Percentiles rank a stretch among this genome's conserved stretches.
Conservation (phyloP, 2,113 vertebrate genomes). For the Callorhinus ursinus region DNA sequence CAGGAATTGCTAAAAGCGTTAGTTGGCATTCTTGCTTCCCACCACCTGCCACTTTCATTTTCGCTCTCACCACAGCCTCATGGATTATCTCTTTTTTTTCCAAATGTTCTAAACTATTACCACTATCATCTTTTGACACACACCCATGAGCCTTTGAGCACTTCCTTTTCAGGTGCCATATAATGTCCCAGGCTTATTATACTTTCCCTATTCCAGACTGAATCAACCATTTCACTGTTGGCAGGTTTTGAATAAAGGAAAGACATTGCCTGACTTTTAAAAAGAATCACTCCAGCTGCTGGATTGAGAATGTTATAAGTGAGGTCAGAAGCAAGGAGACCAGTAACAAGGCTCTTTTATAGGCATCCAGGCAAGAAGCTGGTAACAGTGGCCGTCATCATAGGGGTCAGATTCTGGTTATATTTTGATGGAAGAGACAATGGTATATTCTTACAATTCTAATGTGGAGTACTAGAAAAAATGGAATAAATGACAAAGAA, state of each 20-base stretch:
- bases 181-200: background rate
- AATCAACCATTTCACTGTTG: background rate
- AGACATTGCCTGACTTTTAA: background rate
- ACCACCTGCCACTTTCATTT: background rate
- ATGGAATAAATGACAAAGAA: background rate
- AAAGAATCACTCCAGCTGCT: background rate
- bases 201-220: background rate
- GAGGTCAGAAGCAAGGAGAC: background rate
- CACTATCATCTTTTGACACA: background rate
- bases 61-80: background rate
- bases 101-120: background rate
- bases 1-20: background rate
- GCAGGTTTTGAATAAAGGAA: background rate
- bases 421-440: background rate
- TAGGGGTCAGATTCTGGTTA: background rate
- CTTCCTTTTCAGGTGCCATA: background rate
- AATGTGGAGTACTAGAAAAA: background rate
- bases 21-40: background rate
- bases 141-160: background rate
- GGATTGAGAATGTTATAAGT: fast-evolving
- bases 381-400: fast-evolving
- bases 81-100: background rate
- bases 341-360: background rate
- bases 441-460: background rate
- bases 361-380: background rate